Conservation (phyloP, 2,113 vertebrate species). For the Tychaedon coryphoeus region DNA sequence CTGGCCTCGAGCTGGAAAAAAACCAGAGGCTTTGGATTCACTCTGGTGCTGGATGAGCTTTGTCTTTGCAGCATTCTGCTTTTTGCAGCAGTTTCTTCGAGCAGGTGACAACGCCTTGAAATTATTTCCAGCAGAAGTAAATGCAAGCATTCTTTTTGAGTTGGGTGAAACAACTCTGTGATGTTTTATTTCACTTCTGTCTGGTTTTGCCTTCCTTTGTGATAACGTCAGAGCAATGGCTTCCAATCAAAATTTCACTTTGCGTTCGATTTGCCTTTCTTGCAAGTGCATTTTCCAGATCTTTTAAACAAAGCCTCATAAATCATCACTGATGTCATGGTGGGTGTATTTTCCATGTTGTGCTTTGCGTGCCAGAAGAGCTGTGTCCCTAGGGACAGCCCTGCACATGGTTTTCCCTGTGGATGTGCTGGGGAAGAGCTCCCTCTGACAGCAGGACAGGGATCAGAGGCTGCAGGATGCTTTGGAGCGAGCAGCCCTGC, state of each 20-base stretch:
- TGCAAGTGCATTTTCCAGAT: background rate
- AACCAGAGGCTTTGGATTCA: background rate
- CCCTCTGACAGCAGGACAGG: background rate
- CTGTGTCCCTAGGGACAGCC: background rate
- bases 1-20: background rate
- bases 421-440: background rate
- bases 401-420: background rate
- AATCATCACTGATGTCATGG: background rate
- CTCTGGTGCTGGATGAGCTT: background rate
- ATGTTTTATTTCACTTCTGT: background rate
- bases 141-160: background rate
- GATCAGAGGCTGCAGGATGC: background rate
- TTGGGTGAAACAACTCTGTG: background rate
- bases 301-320: background rate
- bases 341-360: background rate
- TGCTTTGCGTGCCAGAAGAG: background rate
- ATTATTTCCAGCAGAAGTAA: background rate
- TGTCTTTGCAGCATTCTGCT: background rate
- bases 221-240: background rate
- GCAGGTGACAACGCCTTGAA: background rate
- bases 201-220: background rate
- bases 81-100: background rate
- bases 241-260: background rate
- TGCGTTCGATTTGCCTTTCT: background rate
- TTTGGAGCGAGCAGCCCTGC: background rate